Percentiles rank a stretch among this genome's conserved stretches.
Evolutionary conservation across 2,888 invertebrate genomes (phyloP).

Genomic region (Limnephilus lunatus): DNA sequence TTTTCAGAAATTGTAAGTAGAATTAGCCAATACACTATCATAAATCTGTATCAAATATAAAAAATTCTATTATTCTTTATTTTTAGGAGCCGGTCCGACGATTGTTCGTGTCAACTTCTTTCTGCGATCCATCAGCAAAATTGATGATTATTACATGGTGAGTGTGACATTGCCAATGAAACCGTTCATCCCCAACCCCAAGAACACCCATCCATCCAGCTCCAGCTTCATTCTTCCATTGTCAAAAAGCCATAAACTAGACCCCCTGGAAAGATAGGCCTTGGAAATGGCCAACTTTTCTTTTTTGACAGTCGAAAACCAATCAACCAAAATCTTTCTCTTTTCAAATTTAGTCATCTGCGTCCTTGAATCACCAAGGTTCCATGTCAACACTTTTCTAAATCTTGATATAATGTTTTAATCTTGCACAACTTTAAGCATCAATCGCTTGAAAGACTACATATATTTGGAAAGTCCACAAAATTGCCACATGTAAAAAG

Average conservation of each 20-base stretch:
- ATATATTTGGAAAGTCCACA: no score
- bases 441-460: no score
- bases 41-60: constrained; percentile 37
- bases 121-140: constrained; percentile 98
- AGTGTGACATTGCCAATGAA: constrained; percentile 75
- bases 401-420: no score
- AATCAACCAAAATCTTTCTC: neutral
- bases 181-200: neutral
- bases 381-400: no score
- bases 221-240: neutral
- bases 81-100: constrained; percentile 86
- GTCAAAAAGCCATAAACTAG: neutral
- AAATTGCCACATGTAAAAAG: no score
- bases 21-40: constrained; percentile 5
- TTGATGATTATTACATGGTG: constrained; percentile 99
- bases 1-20: neutral
- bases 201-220: neutral
- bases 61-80: constrained; percentile 56
- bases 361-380: no score
- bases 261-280: neutral
- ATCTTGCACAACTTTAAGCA: no score
- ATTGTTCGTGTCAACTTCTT: constrained; percentile 95
- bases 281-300: neutral
- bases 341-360: no score
- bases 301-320: neutral